phyloP scores from a whole-genome alignment of 1,140 invertebrate genomes.

The Diorhabda elongata region DNA sequence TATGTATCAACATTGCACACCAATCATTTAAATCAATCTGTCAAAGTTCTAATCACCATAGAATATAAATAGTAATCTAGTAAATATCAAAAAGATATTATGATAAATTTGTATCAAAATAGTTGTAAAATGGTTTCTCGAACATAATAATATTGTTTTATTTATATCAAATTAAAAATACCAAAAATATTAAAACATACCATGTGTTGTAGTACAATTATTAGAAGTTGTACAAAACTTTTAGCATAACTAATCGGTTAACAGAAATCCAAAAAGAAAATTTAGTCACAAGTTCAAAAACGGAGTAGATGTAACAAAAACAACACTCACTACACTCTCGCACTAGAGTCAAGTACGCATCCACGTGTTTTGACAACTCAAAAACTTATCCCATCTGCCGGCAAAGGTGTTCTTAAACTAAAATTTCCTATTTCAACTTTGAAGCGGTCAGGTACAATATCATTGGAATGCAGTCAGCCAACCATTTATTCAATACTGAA shows the following conservation, averaged over 20 bases:
- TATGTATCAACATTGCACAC: too few relatives aligned
- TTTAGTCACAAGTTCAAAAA: conserved; percentile 12
- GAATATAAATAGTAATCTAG: not conserved
- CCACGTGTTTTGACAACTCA: conserved; percentile 35
- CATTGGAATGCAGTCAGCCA: conserved; percentile 43
- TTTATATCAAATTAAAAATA: not conserved
- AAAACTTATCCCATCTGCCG: conserved; percentile 34
- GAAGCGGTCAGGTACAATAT: conserved; percentile 46
- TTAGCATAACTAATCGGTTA: conserved; percentile 24
- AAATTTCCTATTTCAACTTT: conserved; percentile 41
- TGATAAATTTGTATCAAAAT: not conserved
- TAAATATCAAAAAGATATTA: not conserved
- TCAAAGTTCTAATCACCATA: not conserved
- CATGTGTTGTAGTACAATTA: conserved; percentile 40
- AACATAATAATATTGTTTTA: not conserved
- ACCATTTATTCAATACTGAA: conserved; percentile 15
- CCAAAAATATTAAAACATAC: conserved; percentile 22
- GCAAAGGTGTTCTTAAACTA: conserved; percentile 43
- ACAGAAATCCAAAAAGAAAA: conserved; percentile 21
- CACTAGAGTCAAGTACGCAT: conserved; percentile 19
- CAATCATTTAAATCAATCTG: not conserved
- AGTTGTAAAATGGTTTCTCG: not conserved
- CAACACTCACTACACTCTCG: conserved; percentile 15
- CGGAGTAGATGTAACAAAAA: conserved; percentile 1
- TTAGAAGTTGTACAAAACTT: conserved; percentile 24